Conservation (phyloP, 2,797 vertebrate genomes). For the Esox masquinongy region DNA sequence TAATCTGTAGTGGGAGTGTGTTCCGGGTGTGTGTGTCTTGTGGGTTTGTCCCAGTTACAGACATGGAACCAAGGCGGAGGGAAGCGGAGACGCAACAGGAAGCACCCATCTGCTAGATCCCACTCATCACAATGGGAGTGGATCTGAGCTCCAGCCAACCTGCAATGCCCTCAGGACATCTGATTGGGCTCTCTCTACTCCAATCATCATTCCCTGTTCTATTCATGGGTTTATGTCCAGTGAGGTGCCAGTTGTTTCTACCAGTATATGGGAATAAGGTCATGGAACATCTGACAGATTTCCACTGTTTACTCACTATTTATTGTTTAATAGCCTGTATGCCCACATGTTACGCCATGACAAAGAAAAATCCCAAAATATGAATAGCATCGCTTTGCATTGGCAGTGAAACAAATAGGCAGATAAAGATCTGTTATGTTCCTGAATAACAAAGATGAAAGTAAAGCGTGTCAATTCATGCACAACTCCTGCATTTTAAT, state of each 20-base stretch:
- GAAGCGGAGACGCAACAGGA: slow-evolving; percentile 10
- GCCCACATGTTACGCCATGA: neutral
- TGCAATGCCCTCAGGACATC: slow-evolving; percentile 2
- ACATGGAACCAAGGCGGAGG: slow-evolving; percentile 17
- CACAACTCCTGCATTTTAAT: slow-evolving; percentile 41
- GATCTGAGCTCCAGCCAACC: neutral
- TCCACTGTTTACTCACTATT: slow-evolving; percentile 30
- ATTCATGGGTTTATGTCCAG: slow-evolving; percentile 15
- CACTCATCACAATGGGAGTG: slow-evolving; percentile 1
- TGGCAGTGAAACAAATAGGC: slow-evolving; percentile 13
- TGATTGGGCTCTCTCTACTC: slow-evolving; percentile 24
- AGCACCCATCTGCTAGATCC: slow-evolving; percentile 38
- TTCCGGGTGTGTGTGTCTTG: slow-evolving; percentile 11
- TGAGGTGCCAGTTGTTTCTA: slow-evolving; percentile 16
- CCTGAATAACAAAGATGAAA: slow-evolving; percentile 40
- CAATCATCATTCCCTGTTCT: slow-evolving; percentile 26
- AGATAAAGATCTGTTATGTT: slow-evolving; percentile 32
- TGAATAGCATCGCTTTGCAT: neutral
- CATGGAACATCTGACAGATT: slow-evolving; percentile 23
- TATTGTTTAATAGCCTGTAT: slow-evolving; percentile 29
- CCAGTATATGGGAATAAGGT: slow-evolving; percentile 33
- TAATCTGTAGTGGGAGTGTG: neutral
- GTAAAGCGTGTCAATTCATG: slow-evolving; percentile 11
- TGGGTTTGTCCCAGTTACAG: slow-evolving; percentile 31
- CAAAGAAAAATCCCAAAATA: slow-evolving; percentile 12